Conservation (phyloP, 2,797 vertebrate species). For the Urosaurus nigricauda region DNA sequence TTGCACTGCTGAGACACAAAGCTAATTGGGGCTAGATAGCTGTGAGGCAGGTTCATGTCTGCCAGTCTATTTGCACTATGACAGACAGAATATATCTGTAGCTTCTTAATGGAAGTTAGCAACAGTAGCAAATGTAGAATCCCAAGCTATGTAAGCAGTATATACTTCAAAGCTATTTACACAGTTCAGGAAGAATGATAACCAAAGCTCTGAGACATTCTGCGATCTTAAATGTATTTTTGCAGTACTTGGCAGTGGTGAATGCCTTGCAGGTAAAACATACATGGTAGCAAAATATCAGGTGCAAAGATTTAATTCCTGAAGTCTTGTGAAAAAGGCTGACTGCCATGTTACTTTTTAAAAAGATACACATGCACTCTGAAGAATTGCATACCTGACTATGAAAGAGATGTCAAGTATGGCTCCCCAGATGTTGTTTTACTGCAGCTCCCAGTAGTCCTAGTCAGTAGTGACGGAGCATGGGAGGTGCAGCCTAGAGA, state of each 20-base stretch:
- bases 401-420: not conserved
- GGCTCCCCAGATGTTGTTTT: not conserved
- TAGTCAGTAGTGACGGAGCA: not conserved
- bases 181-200: not conserved
- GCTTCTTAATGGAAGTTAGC: not conserved
- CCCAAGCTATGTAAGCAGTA: not conserved
- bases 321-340: not conserved
- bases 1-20: not conserved
- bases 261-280: not conserved
- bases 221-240: not conserved
- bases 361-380: not conserved
- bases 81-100: not conserved
- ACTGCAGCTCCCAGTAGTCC: not conserved
- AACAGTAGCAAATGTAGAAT: not conserved
- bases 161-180: constrained; percentile 12
- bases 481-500: not conserved
- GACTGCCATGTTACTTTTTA: not conserved
- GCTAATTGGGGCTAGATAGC: not conserved
- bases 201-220: not conserved
- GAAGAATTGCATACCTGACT: not conserved
- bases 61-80: not conserved
- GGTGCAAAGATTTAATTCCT: not conserved
- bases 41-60: not conserved
- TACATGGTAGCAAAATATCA: not conserved
- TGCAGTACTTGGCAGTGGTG: constrained; percentile 4